Conservation (phyloP, 2,797 vertebrate species). For the Danio kyathit region DNA sequence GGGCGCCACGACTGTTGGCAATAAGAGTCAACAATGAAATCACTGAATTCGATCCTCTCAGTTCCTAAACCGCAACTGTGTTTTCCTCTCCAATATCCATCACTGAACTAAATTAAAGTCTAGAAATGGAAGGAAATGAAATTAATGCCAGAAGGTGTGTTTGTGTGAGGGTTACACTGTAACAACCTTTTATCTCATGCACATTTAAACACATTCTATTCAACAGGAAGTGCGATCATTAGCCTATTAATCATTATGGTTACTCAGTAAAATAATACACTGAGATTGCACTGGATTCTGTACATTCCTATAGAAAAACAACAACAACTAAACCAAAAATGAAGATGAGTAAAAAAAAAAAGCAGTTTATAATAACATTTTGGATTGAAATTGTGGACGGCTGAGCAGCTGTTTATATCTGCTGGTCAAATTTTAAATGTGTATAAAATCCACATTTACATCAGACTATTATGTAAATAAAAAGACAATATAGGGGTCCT, state of each 20-base stretch:
- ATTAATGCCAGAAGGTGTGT: constrained; percentile 43
- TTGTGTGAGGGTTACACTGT: neutral
- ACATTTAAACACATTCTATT: neutral
- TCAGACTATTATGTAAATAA: too few species aligned
- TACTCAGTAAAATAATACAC: neutral
- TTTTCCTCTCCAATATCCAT: constrained; percentile 6
- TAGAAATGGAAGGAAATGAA: constrained; percentile 30
- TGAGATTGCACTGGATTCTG: neutral
- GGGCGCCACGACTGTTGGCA: constrained; percentile 73
- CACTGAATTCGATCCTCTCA: constrained; percentile 70
- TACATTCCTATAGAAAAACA: neutral
- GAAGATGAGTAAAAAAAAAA: too few species aligned
- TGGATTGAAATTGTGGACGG: too few species aligned
- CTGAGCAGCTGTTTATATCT: too few species aligned
- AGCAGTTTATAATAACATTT: too few species aligned
- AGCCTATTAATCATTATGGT: neutral
- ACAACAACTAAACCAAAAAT: too few species aligned
- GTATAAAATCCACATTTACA: too few species aligned
- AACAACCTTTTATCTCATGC: neutral
- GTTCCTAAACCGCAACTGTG: constrained; percentile 9
- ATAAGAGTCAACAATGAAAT: constrained; percentile 73
- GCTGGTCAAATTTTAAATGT: too few species aligned
- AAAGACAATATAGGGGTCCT: too few species aligned
- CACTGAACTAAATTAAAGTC: constrained; percentile 39
- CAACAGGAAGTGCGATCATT: neutral